phyloP scores from a whole-genome alignment of 2,888 invertebrate genomes.

The Archips xylosteana region DNA sequence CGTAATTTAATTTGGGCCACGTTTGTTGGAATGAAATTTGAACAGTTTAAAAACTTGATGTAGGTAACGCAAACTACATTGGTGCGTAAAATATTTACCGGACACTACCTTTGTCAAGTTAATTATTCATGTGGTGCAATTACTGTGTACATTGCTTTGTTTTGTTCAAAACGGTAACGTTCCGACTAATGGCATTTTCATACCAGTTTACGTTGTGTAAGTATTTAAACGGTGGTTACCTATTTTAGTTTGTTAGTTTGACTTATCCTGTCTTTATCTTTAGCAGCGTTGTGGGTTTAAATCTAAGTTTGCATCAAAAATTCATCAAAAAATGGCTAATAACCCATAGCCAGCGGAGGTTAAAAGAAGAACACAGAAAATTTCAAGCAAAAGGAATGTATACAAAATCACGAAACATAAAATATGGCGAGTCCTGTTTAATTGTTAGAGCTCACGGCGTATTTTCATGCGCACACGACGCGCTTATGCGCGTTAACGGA shows the following conservation, averaged over 20 bases:
- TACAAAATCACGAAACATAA: neutral
- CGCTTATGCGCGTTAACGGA: too few species aligned
- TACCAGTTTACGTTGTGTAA: neutral
- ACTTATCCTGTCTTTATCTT: neutral
- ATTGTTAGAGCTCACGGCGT: too few species aligned
- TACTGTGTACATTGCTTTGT: constrained; percentile 20
- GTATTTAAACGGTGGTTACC: neutral
- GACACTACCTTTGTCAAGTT: constrained; percentile 19
- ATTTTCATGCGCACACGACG: too few species aligned
- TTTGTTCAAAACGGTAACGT: neutral
- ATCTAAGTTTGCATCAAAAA: too few species aligned
- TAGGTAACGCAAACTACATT: constrained; percentile 22
- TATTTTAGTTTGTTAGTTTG: neutral
- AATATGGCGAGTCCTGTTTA: neutral
- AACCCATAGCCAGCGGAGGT: neutral
- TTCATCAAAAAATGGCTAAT: too few species aligned
- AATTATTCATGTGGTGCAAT: constrained; percentile 9
- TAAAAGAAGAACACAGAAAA: neutral
- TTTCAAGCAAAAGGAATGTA: neutral
- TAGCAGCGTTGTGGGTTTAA: too few species aligned
- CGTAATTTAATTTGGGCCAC: constrained; percentile 32
- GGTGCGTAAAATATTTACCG: constrained; percentile 17
- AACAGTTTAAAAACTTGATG: constrained; percentile 26
- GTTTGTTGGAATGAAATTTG: constrained; percentile 23
- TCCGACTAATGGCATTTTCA: neutral